Evolutionary conservation across 1,140 invertebrate species (phyloP).

Genomic region (Drosophila busckii): DNA sequence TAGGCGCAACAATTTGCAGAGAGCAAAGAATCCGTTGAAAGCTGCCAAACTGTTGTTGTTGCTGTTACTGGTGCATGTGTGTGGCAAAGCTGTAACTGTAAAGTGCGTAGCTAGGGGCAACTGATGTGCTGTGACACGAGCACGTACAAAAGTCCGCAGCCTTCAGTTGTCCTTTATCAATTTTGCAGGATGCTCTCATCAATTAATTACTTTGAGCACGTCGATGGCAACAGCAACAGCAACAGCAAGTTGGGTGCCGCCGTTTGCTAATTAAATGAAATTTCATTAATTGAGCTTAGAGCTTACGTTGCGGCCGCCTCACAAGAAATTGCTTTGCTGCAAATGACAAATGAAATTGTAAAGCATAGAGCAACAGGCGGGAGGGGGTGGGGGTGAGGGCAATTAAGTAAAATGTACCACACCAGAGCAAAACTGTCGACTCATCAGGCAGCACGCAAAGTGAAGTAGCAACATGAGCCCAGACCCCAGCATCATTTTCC

Average conservation of each 20-base stretch:
- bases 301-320: neutral
- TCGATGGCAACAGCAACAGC: neutral
- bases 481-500: slow-evolving; percentile 45
- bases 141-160: slow-evolving; percentile 52
- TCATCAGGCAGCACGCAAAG: slow-evolving; percentile 36
- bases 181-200: slow-evolving; percentile 9
- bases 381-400: neutral
- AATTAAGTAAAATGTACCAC: slow-evolving; percentile 48
- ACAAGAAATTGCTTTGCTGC: slow-evolving; percentile 2
- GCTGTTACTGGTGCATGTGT: slow-evolving; percentile 50
- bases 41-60: slow-evolving; percentile 31
- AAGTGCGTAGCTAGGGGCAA: slow-evolving; percentile 16
- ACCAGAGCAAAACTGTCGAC: slow-evolving; percentile 31
- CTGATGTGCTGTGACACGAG: slow-evolving; percentile 46
- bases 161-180: slow-evolving; percentile 5
- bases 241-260: slow-evolving; percentile 17
- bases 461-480: slow-evolving; percentile 11
- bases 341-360: no score
- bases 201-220: slow-evolving; percentile 20
- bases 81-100: slow-evolving; percentile 60
- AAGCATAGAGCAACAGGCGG: slow-evolving; percentile 2
- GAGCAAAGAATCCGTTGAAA: slow-evolving; percentile 22
- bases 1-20: neutral
- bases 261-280: slow-evolving; percentile 65
- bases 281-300: slow-evolving; percentile 66